Conservation (phyloP, 2,888 invertebrate species). For the Branchipolynoe longqiensis region DNA sequence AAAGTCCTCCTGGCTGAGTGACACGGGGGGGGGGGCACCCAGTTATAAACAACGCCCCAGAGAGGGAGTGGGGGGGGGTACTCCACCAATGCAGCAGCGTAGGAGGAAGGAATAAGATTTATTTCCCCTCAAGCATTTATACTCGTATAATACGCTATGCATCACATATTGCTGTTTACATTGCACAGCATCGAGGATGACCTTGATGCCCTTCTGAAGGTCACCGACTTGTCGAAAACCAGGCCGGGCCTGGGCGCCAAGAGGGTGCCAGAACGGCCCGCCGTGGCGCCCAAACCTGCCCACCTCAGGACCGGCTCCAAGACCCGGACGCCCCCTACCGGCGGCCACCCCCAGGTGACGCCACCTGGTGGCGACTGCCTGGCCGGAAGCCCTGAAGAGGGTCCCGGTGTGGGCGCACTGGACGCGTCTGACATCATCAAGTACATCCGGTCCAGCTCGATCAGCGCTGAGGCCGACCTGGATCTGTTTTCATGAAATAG, state of each 20-base stretch:
- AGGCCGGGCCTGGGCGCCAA: neutral
- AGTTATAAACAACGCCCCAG: no score
- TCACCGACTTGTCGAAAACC: slow-evolving; percentile 14
- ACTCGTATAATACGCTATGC: no score
- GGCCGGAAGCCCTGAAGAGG: no score
- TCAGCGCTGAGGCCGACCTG: slow-evolving; percentile 21
- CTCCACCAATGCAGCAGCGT: no score
- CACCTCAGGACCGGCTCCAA: slow-evolving; percentile 1
- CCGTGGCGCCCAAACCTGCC: slow-evolving; percentile 19
- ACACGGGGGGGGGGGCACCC: no score
- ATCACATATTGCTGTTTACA: no score
- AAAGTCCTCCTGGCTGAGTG: no score
- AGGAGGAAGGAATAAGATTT: no score
- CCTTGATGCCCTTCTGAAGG: slow-evolving; percentile 46
- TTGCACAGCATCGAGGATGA: slow-evolving; percentile 58
- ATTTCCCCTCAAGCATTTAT: no score
- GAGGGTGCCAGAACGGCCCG: neutral
- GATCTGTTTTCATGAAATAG: slow-evolving; percentile 29
- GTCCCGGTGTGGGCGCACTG: neutral
- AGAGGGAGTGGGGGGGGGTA: no score
- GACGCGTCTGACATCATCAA: slow-evolving; percentile 42
- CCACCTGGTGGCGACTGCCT: neutral
- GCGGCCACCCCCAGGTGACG: neutral
- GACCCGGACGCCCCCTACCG: no score
- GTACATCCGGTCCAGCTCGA: slow-evolving; percentile 27